phyloP scores from a whole-genome alignment of 2,797 vertebrate species.

The Labroides dimidiatus region DNA sequence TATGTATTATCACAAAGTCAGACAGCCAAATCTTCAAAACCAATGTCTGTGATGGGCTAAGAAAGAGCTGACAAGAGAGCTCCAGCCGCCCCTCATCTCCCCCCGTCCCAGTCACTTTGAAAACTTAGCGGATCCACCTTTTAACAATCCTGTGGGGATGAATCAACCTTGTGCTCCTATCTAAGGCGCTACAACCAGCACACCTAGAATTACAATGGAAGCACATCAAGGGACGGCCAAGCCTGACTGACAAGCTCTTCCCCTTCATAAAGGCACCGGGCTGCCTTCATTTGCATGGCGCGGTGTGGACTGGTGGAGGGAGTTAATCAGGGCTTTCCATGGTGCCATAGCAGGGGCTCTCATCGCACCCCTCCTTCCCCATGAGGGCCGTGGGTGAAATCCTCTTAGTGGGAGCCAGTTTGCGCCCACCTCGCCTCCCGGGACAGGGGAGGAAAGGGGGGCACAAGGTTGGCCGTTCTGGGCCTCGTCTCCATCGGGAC shows the following conservation, averaged over 20 bases:
- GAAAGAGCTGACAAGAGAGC: conserved; percentile 78
- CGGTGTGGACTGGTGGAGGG: conserved; percentile 58
- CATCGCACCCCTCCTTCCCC: conserved; percentile 43
- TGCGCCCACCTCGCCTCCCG: conserved; percentile 44
- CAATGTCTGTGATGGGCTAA: conserved; percentile 72
- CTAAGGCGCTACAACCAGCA: conserved; percentile 71
- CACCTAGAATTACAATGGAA: conserved; percentile 76
- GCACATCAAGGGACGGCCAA: conserved; percentile 80
- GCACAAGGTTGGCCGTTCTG: conserved; percentile 12
- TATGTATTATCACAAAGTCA: conserved; percentile 76
- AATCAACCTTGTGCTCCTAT: conserved; percentile 76
- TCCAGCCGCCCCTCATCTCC: conserved; percentile 25
- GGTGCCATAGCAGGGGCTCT: conserved; percentile 55
- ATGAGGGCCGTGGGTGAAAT: conserved; percentile 66
- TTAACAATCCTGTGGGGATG: conserved; percentile 76
- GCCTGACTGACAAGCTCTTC: conserved; percentile 79
- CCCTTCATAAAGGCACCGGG: conserved; percentile 46
- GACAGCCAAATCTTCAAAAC: conserved; percentile 76
- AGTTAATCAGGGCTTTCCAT: conserved; percentile 78
- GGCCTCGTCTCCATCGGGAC: conserved; percentile 58
- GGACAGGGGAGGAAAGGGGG: conserved; percentile 23
- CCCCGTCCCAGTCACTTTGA: conserved; percentile 78
- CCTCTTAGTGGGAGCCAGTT: conserved; percentile 70
- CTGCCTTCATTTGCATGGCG: conserved; percentile 74
- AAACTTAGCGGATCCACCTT: conserved; percentile 79